Conservation (phyloP, 2,797 vertebrate genomes). For the Alfaro cultratus region DNA sequence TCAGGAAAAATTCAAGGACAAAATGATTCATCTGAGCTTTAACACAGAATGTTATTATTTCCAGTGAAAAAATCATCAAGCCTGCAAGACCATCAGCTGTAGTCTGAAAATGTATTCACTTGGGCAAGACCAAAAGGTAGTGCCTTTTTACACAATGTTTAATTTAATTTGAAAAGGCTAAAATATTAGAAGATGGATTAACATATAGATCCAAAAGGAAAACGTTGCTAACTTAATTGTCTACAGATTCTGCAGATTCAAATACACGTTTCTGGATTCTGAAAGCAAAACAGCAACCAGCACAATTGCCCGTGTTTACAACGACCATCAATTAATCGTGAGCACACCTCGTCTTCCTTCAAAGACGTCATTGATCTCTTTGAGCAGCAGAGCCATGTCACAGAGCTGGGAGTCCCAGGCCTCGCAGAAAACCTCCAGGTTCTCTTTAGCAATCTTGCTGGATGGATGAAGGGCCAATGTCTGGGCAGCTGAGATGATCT, state of each 20-base stretch:
- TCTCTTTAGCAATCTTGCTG: conserved; percentile 99
- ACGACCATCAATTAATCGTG: background rate
- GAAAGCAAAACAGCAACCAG: background rate
- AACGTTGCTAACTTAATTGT: background rate
- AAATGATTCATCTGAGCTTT: conserved; percentile 38
- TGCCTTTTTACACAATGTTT: background rate
- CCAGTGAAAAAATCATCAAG: conserved; percentile 9
- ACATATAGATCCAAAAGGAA: background rate
- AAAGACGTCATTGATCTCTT: conserved; percentile 94
- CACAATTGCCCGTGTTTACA: background rate
- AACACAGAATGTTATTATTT: conserved; percentile 17
- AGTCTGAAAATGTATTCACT: background rate
- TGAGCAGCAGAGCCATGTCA: conserved; percentile 91
- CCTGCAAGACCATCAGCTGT: background rate
- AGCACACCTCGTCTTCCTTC: conserved; percentile 93
- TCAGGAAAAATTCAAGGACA: conserved; percentile 25
- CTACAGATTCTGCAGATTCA: background rate
- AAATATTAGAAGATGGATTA: background rate
- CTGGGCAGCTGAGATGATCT: conserved; percentile 98
- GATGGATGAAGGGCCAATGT: conserved; percentile 95
- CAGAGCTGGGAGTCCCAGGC: conserved; percentile 98
- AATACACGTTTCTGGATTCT: background rate
- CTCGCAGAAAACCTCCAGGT: conserved; percentile 98
- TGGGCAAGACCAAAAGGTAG: background rate
- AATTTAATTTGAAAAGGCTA: background rate